phyloP scores from a whole-genome alignment of 2,797 vertebrate genomes.

The Emys orbicularis region DNA sequence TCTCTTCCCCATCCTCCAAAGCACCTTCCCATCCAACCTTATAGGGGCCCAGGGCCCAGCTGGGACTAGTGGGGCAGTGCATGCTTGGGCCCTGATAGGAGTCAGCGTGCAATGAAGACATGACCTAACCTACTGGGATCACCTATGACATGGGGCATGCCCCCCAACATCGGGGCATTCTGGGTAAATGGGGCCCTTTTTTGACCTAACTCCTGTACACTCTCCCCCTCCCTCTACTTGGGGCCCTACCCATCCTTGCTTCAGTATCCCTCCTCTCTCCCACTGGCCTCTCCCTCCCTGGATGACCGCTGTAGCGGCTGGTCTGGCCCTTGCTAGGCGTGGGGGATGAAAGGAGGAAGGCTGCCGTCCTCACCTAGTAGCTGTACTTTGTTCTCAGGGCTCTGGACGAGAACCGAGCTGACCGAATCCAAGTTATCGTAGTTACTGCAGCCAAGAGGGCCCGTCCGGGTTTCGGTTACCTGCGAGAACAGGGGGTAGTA shows the following conservation, averaged over 20 bases:
- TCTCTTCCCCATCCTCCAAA: neutral
- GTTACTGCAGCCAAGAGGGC: constrained; percentile 99
- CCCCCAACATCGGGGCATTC: neutral
- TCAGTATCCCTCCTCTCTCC: accelerated
- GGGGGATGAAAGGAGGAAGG: neutral
- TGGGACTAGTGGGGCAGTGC: neutral
- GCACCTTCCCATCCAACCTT: neutral
- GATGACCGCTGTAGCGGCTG: neutral
- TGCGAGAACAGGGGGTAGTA: constrained; percentile 71
- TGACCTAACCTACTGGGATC: neutral
- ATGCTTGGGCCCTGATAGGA: neutral
- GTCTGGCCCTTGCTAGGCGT: neutral
- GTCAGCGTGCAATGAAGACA: neutral
- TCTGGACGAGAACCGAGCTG: constrained; percentile 98
- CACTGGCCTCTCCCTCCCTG: neutral
- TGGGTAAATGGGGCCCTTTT: neutral
- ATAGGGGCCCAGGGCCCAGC: neutral
- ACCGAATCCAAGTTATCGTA: constrained; percentile 99
- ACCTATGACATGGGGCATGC: neutral
- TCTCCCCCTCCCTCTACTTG: neutral
- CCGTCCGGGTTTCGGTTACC: constrained; percentile 98
- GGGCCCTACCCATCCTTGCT: neutral
- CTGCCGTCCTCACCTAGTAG: constrained; percentile 89
- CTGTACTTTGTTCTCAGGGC: constrained; percentile 98
- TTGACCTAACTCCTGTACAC: no score